Evolutionary conservation across 2,797 vertebrate genomes (phyloP).

Genomic region (Alcedo quadribrachys): DNA sequence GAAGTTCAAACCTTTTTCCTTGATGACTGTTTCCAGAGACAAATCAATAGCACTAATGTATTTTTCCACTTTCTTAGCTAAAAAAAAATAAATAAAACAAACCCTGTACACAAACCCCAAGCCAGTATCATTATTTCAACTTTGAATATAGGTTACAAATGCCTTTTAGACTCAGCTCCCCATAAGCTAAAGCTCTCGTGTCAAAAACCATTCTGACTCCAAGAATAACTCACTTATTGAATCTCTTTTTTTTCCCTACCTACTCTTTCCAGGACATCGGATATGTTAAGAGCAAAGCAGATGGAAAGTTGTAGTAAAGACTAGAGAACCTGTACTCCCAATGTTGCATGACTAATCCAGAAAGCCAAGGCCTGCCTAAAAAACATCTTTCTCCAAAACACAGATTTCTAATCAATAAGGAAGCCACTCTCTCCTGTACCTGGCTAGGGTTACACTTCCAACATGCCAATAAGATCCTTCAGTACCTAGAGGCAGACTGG

Average conservation of each 20-base stretch:
- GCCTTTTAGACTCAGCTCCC: not conserved
- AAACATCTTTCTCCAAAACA: not conserved
- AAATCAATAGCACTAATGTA: slow-evolving; percentile 57
- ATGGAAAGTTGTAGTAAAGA: not conserved
- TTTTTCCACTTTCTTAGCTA: slow-evolving; percentile 31
- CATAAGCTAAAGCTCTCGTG: not conserved
- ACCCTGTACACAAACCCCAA: not conserved
- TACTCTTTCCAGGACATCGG: not conserved
- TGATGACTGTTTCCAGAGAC: slow-evolving; percentile 40
- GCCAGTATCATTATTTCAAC: not conserved
- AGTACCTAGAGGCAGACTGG: not conserved
- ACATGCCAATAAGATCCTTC: not conserved
- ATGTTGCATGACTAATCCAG: not conserved
- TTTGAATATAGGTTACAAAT: slow-evolving; percentile 5
- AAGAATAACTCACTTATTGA: not conserved
- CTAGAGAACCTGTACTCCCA: not conserved
- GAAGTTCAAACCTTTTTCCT: slow-evolving; percentile 69
- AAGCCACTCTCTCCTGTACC: not conserved
- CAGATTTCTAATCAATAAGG: not conserved
- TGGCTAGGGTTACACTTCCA: not conserved
- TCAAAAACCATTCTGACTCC: not conserved
- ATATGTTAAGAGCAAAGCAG: not conserved
- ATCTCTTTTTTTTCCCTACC: not conserved
- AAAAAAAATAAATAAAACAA: not conserved
- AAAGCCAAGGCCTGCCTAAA: not conserved